Base-by-base conservation (phyloP, 1,140 invertebrate species). In the Drosophila ironensis region DNA sequence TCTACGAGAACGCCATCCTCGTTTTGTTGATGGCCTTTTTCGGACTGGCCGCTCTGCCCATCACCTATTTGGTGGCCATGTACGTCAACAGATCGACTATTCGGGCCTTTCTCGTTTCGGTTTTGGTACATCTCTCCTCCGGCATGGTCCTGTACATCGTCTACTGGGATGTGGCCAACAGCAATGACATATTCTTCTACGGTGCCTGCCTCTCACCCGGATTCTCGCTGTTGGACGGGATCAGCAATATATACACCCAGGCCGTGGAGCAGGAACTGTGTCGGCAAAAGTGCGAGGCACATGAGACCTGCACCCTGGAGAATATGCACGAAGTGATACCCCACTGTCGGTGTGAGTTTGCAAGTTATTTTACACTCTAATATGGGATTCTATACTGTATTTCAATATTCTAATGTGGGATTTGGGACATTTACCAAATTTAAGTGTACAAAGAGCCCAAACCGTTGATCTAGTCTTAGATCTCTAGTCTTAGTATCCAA, bases 81-180 rank as follows among this genome's bases (percentile, higher is more conserved):
- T 81, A 60, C 27, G 66, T 81, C 1, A 66, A 72, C 8, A 42
- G 8, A 8, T 63, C 72, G 0, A 28, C 72, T 4, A 30, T 81
- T 1, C 56, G 76, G 7, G 63, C 80, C 0, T 88, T 75, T 42
- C 67, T 88, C 1, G 41, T 67, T n/a, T 81, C 86, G 6, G 40
- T 86, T 2, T 6, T 77, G n/a, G 30, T 88, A 2, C 86, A 88
- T n/a, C 20, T 56, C n/a, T 4, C 69, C 0, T 78, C 73, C 3
- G 86, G 86, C 1, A 17, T 84, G 20, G 80, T 74, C 6, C 42
- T 73, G 3, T 89, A 71, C 20, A 59, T 87, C 9, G 20, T 80
- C 12, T 89, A 81, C 11, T 89, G 78, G 87, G 82, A 88, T 40
- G 80, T 88, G 22, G 69, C 88, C 19, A 72, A 72, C 20, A 82